These are phyloP conservation scores for Autographa gamma DNA, from an alignment of 2,888 invertebrate genomes.

Conservation along the genomic window DNA sequence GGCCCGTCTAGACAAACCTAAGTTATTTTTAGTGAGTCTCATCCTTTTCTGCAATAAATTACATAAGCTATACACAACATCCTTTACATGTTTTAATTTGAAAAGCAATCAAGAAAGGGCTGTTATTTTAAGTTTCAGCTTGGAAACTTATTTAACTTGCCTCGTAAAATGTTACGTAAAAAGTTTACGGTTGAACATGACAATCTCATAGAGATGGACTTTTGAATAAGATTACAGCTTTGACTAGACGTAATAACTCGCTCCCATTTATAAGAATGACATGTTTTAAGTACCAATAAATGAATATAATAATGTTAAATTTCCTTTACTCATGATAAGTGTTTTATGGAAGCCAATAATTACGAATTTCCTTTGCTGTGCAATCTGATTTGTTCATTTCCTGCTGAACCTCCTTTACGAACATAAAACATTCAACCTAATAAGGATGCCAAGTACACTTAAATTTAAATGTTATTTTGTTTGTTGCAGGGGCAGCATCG, in stretches of 20 bases:
- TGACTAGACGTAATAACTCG: background rate
- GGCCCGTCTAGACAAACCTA: background rate
- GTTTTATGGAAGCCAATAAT: constrained; percentile 49
- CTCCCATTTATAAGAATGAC: constrained; percentile 8
- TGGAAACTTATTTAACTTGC: constrained; percentile 3
- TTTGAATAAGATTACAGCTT: background rate
- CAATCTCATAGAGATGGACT: background rate
- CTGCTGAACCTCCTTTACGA: constrained; percentile 15
- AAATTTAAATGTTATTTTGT: constrained; percentile 37
- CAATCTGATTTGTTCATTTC: constrained; percentile 22
- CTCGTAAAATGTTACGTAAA: background rate
- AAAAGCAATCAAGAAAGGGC: background rate
- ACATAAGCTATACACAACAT: background rate
- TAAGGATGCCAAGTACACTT: constrained; percentile 13
- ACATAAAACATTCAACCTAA: constrained; percentile 27
- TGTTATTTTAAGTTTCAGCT: background rate
- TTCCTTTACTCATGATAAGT: constrained; percentile 50
- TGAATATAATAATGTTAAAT: constrained; percentile 38
- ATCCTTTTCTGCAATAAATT: background rate
- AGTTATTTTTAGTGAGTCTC: constrained; percentile 1
- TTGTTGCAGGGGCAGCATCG: constrained; percentile 78
- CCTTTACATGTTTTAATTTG: constrained; percentile 14
- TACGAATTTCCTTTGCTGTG: constrained; percentile 12
- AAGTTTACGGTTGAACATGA: background rate
- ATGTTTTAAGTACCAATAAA: constrained; percentile 13